Evolutionary conservation across 1,140 invertebrate species (phyloP).

Genomic region (Mamestra configurata): DNA sequence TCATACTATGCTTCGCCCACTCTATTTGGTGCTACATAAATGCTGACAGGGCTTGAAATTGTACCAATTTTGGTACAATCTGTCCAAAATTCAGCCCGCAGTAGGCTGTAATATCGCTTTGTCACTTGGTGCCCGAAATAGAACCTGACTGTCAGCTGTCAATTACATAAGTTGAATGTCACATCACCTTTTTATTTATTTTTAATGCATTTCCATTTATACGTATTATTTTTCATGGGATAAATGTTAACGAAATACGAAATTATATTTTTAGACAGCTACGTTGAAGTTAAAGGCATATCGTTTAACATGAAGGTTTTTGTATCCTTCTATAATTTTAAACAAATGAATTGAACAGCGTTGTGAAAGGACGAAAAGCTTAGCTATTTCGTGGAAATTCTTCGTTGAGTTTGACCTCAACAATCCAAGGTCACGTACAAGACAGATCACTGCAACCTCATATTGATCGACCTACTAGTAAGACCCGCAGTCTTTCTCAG

Average conservation of each 20-base stretch:
- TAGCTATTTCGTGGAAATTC: no score
- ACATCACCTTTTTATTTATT: not conserved
- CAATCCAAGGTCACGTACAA: not conserved
- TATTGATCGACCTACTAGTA: not conserved
- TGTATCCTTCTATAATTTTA: no score
- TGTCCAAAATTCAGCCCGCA: slow-evolving; percentile 6
- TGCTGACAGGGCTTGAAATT: slow-evolving; percentile 46
- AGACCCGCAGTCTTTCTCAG: no score
- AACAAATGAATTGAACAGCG: no score
- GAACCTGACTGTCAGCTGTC: slow-evolving; percentile 2
- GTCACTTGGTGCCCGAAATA: not conserved
- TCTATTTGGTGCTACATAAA: slow-evolving; percentile 50
- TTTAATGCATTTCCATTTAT: slow-evolving; percentile 30
- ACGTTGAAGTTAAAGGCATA: not conserved
- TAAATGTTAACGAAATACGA: not conserved
- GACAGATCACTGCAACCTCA: not conserved
- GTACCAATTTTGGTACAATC: slow-evolving; percentile 29
- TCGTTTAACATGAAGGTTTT: not conserved
- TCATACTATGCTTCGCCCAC: slow-evolving; percentile 50
- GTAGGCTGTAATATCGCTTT: slow-evolving; percentile 19
- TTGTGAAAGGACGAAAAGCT: no score
- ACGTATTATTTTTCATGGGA: not conserved
- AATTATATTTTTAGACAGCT: not conserved
- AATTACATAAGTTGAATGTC: slow-evolving; percentile 2
- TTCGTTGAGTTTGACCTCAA: not conserved